Conservation (phyloP, 1,140 invertebrate genomes). For the Pantala flavescens region DNA sequence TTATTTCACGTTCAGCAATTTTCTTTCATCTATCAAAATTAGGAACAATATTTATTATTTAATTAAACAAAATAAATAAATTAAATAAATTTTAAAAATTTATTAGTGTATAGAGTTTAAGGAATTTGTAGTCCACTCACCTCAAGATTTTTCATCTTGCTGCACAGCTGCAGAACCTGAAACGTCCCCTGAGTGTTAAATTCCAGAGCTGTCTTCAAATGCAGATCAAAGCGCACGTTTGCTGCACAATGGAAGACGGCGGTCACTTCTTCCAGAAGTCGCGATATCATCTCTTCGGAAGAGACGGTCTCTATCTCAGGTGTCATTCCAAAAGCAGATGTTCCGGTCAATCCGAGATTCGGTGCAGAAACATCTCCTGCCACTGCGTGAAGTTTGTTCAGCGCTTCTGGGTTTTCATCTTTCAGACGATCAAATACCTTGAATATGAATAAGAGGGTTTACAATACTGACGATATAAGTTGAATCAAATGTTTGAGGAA, state of each 20-base stretch:
- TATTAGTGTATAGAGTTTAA: too few relatives aligned
- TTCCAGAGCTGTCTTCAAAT: conserved; percentile 38
- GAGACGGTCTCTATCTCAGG: background rate
- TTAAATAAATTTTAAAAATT: too few relatives aligned
- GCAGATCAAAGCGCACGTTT: conserved; percentile 52
- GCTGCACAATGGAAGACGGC: conserved; percentile 90
- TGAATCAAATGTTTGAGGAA: too few relatives aligned
- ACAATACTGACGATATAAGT: too few relatives aligned
- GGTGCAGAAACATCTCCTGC: background rate
- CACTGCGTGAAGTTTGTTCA: background rate
- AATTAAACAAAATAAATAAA: too few relatives aligned
- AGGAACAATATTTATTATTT: too few relatives aligned
- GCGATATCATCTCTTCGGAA: background rate
- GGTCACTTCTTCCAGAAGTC: conserved; percentile 25
- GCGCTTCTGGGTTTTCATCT: background rate
- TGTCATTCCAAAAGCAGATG: background rate
- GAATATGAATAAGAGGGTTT: too few relatives aligned
- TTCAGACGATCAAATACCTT: background rate
- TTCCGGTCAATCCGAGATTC: background rate
- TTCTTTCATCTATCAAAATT: too few relatives aligned
- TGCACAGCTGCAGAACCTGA: conserved; percentile 35
- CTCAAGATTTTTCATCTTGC: conserved; percentile 30
- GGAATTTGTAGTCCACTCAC: too few relatives aligned
- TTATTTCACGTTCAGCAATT: too few relatives aligned
- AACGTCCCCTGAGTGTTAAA: conserved; percentile 40